Evolutionary conservation across 2,797 vertebrate species (phyloP).

Genomic region (Macropus fuliginosus): DNA sequence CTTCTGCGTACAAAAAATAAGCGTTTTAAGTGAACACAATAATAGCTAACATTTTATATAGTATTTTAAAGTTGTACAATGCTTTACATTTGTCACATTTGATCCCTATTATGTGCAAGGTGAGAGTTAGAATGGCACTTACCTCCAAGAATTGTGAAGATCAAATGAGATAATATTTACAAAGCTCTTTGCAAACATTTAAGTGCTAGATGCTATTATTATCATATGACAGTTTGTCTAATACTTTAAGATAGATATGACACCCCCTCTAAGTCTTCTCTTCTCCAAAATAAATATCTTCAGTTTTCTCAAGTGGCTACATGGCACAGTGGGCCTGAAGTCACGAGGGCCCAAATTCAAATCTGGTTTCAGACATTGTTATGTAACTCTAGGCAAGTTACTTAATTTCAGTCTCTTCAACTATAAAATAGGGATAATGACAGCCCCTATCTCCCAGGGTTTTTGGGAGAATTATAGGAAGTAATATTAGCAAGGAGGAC

Average conservation of each 20-base stretch:
- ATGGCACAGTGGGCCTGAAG: background rate
- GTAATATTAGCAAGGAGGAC: background rate
- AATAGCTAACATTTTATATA: no score
- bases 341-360: background rate
- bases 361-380: background rate
- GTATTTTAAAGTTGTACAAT: no score
- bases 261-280: background rate
- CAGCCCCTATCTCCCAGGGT: background rate
- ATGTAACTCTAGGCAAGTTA: background rate
- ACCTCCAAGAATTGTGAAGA: no score
- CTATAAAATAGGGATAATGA: background rate
- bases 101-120: no score
- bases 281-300: background rate
- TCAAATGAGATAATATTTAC: background rate
- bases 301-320: background rate
- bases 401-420: background rate
- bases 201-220: background rate
- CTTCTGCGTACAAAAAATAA: background rate
- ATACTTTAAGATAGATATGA: background rate
- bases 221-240: background rate
- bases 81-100: no score
- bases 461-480: background rate
- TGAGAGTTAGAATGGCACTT: no score
- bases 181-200: background rate
- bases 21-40: background rate